phyloP scores from a whole-genome alignment of 2,888 invertebrate genomes.

The Ligdia adustata region DNA sequence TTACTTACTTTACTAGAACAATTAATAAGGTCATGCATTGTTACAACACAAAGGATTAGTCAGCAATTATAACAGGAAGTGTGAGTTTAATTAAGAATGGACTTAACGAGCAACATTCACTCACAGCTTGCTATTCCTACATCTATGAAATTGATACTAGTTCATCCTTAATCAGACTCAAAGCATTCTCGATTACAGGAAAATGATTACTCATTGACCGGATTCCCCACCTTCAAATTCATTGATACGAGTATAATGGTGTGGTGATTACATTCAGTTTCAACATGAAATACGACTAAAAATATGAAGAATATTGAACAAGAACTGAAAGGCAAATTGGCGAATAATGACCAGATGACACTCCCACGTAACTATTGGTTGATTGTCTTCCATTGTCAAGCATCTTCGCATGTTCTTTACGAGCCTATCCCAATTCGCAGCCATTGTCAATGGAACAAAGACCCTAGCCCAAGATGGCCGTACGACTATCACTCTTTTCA shows the following conservation, averaged over 20 bases:
- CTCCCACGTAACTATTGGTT: slow-evolving; percentile 33
- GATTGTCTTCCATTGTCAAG: slow-evolving; percentile 65
- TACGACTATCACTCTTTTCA: slow-evolving; percentile 40
- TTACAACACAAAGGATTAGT: slow-evolving; percentile 21
- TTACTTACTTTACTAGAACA: too few relatives aligned
- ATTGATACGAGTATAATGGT: too few relatives aligned
- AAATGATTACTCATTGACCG: too few relatives aligned
- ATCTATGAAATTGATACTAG: too few relatives aligned
- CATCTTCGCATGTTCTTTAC: slow-evolving; percentile 56
- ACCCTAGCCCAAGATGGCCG: slow-evolving; percentile 55
- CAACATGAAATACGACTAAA: too few relatives aligned
- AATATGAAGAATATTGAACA: too few relatives aligned
- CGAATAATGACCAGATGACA: slow-evolving; percentile 21
- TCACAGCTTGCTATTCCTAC: too few relatives aligned
- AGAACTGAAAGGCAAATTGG: slow-evolving; percentile 1
- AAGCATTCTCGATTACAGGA: too few relatives aligned
- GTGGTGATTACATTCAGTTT: too few relatives aligned
- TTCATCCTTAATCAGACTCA: too few relatives aligned
- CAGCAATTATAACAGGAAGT: slow-evolving; percentile 24
- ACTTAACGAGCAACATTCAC: slow-evolving; percentile 1
- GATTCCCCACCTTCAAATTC: too few relatives aligned
- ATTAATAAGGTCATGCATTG: slow-evolving; percentile 8
- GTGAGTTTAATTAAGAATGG: slow-evolving; percentile 17
- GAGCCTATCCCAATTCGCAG: slow-evolving; percentile 65
- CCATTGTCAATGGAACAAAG: slow-evolving; percentile 71